Base-by-base conservation (phyloP, 2,888 invertebrate genomes). In the Liodrosophila aerea region DNA sequence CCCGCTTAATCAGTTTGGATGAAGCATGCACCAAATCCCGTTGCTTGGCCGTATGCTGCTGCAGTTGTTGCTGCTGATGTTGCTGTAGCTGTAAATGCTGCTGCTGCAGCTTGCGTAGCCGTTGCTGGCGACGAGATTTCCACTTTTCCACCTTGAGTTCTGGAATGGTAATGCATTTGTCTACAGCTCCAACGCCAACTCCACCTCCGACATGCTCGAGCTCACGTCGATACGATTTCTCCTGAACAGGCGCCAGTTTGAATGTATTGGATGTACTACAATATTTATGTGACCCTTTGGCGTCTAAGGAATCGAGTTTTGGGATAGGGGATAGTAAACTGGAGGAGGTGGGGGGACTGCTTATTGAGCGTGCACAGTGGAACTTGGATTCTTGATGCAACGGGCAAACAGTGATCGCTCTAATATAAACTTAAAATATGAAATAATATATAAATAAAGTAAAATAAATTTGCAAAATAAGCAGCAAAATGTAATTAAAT, bases 201-300 rank as follows among this genome's bases (percentile, higher is more conserved):
- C 47, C 49, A 7, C 29, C n/a, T 22, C 22, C 22, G 22, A 22
- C n/a, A n/a, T n/a, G 40, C 27, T 31, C 64, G 33, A 31, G 61
- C 5, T 49, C 44, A 11, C 51, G 54, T 13, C 65, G 62, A 5
- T 47, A 30, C 30, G 15, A 49, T 39, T 60, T 59, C 30, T 58
- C 57, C 31, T 60, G 51, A 16, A 47, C 45, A 30, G 63, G 57
- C 63, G 75, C 71, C 73, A 74, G 59, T n/a, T 63, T 70, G 62
- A 40, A 34, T 15, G 16, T n/a, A 36, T 12, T 13, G 37, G 37
- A n/a, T n/a, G n/a, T n/a, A n/a, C n/a, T n/a, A n/a, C n/a, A n/a
- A n/a, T n/a, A n/a, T n/a, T n/a, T n/a, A n/a, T 22, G 22, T 5
- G 22, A 22, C 22, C 22, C 22, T 22, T 22, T 22, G 22, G 22